A percentile compares a stretch with the other conserved stretches of the same genome.
Evolutionary conservation across 1,140 invertebrate genomes (phyloP).

Genomic region (Orius insidiosus): DNA sequence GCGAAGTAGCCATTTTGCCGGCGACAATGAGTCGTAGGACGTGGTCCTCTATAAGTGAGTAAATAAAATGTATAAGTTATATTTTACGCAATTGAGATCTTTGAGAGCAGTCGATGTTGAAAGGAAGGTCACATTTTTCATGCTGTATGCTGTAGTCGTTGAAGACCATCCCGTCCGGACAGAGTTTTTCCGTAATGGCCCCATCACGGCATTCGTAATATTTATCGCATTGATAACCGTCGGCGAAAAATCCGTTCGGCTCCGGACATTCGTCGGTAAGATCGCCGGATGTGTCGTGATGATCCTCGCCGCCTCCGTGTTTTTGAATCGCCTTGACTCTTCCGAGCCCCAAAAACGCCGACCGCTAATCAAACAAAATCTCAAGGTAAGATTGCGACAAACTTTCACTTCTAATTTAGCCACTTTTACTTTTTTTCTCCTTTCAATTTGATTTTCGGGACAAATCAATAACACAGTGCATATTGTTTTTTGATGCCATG

Average conservation of each 20-base stretch:
- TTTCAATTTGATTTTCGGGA: no score
- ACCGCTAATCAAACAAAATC: no score
- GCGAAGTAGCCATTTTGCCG: constrained; percentile 76
- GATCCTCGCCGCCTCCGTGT: no score
- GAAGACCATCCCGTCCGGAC: constrained; percentile 82
- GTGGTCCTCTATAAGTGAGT: constrained; percentile 51
- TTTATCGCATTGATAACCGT: constrained; percentile 75
- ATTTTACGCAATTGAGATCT: constrained; percentile 51
- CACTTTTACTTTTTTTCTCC: no score
- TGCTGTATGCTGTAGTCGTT: constrained; percentile 64
- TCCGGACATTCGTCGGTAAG: constrained; percentile 55
- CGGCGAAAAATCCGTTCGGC: constrained; percentile 66
- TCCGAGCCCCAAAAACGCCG: no score
- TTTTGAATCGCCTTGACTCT: no score
- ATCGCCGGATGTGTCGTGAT: constrained; percentile 17
- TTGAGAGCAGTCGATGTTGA: constrained; percentile 65
- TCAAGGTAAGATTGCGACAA: no score
- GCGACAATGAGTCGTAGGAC: constrained; percentile 54
- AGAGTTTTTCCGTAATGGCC: constrained; percentile 56
- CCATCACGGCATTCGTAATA: constrained; percentile 63
- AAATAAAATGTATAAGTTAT: background rate
- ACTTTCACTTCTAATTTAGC: no score
- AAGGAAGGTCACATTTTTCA: constrained; percentile 75
- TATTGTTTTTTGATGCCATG: no score
- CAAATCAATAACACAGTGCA: no score